Conservation (phyloP, 1,140 invertebrate species). For the Mylabris phalerata region DNA sequence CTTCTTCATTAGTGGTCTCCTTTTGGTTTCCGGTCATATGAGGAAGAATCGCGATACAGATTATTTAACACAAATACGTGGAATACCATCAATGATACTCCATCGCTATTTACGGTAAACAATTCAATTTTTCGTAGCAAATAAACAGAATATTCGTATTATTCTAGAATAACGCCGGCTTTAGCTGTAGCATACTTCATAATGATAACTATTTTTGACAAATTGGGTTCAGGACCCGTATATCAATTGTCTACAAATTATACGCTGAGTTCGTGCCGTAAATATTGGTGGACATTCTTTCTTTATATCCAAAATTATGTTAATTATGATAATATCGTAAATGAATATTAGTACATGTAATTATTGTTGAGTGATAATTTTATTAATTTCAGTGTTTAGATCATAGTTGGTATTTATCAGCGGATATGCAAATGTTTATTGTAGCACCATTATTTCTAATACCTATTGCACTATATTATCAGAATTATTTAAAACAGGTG, state of each 20-base stretch:
- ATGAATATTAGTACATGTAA: background rate
- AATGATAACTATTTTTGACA: slow-evolving; percentile 37
- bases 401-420: slow-evolving; percentile 52
- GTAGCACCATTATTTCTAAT: slow-evolving; percentile 48
- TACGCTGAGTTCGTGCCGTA: slow-evolving; percentile 35
- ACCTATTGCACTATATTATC: slow-evolving; percentile 27
- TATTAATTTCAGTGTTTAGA: slow-evolving; percentile 47
- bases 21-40: slow-evolving; percentile 45
- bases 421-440: slow-evolving; percentile 67
- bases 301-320: slow-evolving; percentile 54
- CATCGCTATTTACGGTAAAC: slow-evolving; percentile 2
- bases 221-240: slow-evolving; percentile 39
- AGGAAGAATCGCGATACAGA: background rate
- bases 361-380: background rate
- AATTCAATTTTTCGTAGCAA: background rate
- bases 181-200: slow-evolving; percentile 39
- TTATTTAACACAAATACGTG: background rate
- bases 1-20: slow-evolving; percentile 52
- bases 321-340: slow-evolving; percentile 29
- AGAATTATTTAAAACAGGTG: slow-evolving; percentile 8
- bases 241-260: slow-evolving; percentile 33
- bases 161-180: slow-evolving; percentile 28
- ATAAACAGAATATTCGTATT: background rate
- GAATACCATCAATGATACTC: background rate
- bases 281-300: slow-evolving; percentile 52